Percentiles rank a stretch among this genome's conserved stretches.
phyloP scores from a whole-genome alignment of 2,113 vertebrate species.

The Globicephala melas region DNA sequence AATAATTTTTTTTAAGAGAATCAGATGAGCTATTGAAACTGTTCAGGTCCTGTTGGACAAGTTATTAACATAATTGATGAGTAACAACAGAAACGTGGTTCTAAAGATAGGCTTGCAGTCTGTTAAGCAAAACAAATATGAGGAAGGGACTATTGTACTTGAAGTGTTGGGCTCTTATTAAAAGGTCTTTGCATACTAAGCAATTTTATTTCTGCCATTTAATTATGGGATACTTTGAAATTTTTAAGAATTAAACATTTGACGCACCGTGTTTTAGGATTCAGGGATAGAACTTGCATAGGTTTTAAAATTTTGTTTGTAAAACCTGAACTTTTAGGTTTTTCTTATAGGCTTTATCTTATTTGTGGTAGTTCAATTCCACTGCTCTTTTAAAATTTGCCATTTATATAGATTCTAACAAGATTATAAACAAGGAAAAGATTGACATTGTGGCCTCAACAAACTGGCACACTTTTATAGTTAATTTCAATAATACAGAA shows the following conservation, averaged over 20 bases:
- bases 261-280: background rate
- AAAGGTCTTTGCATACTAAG: background rate
- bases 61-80: background rate
- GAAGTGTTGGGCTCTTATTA: background rate
- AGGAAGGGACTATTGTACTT: background rate
- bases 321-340: background rate
- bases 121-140: constrained; percentile 1
- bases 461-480: constrained; percentile 78
- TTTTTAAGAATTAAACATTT: background rate
- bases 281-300: background rate
- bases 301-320: background rate
- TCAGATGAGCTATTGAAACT: background rate
- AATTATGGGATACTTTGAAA: background rate
- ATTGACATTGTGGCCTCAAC: constrained; percentile 78
- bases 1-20: background rate
- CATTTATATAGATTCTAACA: constrained; percentile 70
- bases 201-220: constrained; percentile 19
- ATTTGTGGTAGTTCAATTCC: background rate
- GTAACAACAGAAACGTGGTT: background rate
- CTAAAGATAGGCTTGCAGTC: background rate
- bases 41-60: background rate
- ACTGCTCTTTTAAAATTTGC: constrained; percentile 53
- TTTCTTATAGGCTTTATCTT: background rate
- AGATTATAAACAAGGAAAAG: constrained; percentile 74
- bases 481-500: constrained; percentile 83